These are phyloP conservation scores for Kradibia gibbosae DNA, from an alignment of 1,140 invertebrate species.

Conservation along the genomic window DNA sequence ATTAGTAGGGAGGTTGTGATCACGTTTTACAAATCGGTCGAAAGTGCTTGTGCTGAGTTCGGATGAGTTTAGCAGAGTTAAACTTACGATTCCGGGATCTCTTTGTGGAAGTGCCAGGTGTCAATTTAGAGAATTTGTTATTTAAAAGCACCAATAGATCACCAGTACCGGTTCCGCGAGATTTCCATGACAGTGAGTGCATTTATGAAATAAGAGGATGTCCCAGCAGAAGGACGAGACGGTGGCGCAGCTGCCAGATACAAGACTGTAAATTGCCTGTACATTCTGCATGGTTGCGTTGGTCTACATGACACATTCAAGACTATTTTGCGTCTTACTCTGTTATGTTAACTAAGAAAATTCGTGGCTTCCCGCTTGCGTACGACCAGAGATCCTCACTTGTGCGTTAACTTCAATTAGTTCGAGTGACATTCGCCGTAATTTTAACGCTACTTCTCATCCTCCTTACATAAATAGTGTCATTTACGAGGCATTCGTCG, in stretches of 20 bases:
- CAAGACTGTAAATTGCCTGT: background rate
- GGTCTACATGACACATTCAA: background rate
- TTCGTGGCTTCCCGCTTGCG: conserved; percentile 49
- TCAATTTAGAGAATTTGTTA: too few relatives aligned
- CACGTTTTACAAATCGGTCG: background rate
- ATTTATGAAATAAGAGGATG: background rate
- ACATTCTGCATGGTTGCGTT: background rate
- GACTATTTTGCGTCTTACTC: background rate
- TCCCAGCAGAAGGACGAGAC: conserved; percentile 14
- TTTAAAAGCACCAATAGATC: background rate
- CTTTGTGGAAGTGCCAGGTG: too few relatives aligned
- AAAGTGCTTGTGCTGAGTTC: background rate
- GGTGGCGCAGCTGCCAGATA: background rate
- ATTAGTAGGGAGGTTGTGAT: background rate
- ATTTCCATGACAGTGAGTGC: background rate
- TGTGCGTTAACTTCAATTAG: conserved; percentile 57
- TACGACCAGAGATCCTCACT: conserved; percentile 50
- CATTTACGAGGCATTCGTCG: background rate
- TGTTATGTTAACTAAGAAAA: background rate
- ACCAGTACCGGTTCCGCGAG: background rate
- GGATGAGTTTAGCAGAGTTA: background rate
- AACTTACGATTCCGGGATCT: too few relatives aligned
- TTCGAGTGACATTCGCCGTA: conserved; percentile 51
- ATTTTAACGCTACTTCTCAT: conserved; percentile 23
- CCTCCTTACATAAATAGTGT: too few relatives aligned